phyloP scores from a whole-genome alignment of 2,113 vertebrate genomes.

The Ranitomeya variabilis region DNA sequence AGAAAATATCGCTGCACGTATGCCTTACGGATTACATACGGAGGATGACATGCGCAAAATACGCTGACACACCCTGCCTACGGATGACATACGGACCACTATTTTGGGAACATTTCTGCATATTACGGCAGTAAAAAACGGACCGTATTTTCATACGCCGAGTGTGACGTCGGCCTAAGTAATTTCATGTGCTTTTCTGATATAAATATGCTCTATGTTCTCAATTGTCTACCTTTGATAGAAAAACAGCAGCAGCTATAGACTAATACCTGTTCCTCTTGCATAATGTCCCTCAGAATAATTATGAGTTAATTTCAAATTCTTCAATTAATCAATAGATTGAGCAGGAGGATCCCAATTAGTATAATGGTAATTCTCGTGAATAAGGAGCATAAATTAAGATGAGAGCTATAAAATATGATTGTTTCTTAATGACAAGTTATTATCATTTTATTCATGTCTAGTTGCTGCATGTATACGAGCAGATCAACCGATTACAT shows the following conservation, averaged over 20 bases:
- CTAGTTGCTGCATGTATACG: neutral
- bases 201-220: neutral
- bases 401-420: slow-evolving; percentile 11
- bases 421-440: slow-evolving; percentile 37
- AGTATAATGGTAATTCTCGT: slow-evolving; percentile 31
- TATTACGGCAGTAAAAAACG: too few species aligned
- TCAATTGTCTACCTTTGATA: neutral
- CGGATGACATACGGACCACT: too few species aligned
- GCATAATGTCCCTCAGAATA: neutral
- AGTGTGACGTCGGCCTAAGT: too few species aligned
- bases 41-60: too few species aligned
- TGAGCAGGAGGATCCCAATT: slow-evolving; percentile 4
- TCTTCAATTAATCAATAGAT: slow-evolving; percentile 11
- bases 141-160: too few species aligned
- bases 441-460: slow-evolving; percentile 21
- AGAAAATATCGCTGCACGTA: too few species aligned
- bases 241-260: neutral
- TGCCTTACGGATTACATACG: too few species aligned
- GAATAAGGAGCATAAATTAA: slow-evolving; percentile 17
- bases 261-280: neutral
- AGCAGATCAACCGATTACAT: neutral
- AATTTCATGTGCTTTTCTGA: too few species aligned
- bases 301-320: neutral
- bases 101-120: too few species aligned
- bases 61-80: too few species aligned